Evolutionary conservation across 2,888 invertebrate species (phyloP).

Genomic region (Drosophila pegasa): DNA sequence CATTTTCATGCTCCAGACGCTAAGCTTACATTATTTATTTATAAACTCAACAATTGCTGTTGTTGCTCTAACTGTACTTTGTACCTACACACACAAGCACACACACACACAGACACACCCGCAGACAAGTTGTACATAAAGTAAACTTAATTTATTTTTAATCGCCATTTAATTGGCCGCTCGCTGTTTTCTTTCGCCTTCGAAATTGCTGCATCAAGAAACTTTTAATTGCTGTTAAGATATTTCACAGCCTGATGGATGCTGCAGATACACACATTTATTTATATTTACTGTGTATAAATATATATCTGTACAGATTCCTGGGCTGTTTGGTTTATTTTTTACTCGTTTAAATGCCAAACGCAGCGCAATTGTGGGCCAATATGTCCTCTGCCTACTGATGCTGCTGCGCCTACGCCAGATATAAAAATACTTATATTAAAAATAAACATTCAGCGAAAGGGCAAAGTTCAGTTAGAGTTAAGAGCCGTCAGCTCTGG

Average conservation of each 20-base stretch:
- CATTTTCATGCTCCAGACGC: slow-evolving; percentile 42
- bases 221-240: slow-evolving; percentile 71
- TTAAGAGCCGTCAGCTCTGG: slow-evolving; percentile 18
- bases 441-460: slow-evolving; percentile 58
- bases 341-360: slow-evolving; percentile 68
- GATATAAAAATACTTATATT: slow-evolving; percentile 43
- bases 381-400: slow-evolving; percentile 61
- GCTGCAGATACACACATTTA: not conserved
- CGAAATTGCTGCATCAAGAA: slow-evolving; percentile 59
- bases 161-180: slow-evolving; percentile 76
- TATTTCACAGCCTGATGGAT: slow-evolving; percentile 34
- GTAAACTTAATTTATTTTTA: slow-evolving; percentile 79
- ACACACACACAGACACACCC: slow-evolving; percentile 41
- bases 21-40: slow-evolving; percentile 51
- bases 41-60: slow-evolving; percentile 31
- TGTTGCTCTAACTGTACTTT: slow-evolving; percentile 31
- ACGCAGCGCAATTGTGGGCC: slow-evolving; percentile 63
- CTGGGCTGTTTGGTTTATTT: slow-evolving; percentile 60
- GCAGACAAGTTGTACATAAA: slow-evolving; percentile 53
- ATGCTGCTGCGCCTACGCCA: slow-evolving; percentile 42
- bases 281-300: not conserved
- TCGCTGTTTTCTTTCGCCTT: slow-evolving; percentile 60
- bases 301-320: not conserved
- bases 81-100: slow-evolving; percentile 41
- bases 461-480: slow-evolving; percentile 47